Percentiles rank a stretch among this genome's conserved stretches.
Conservation (phyloP, 2,888 invertebrate genomes). For the Panzeria rudis region DNA sequence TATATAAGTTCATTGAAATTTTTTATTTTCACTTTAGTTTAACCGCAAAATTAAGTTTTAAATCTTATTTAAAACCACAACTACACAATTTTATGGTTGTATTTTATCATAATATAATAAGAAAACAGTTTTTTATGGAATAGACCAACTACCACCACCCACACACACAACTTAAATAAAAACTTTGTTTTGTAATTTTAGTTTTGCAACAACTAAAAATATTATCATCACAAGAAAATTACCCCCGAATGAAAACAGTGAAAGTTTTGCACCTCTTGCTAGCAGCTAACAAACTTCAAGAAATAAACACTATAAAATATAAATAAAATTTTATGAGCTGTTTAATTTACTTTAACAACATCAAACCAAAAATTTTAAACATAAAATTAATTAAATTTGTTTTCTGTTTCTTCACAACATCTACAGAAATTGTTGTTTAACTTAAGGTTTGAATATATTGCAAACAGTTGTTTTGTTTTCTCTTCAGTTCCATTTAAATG, state of each 20-base stretch:
- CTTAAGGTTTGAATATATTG: conserved; percentile 9
- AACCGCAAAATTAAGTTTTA: conserved; percentile 29
- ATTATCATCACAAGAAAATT: conserved; percentile 57
- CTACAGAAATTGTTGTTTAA: background rate
- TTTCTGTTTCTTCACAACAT: background rate
- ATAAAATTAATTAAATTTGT: background rate
- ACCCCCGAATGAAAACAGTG: conserved; percentile 46
- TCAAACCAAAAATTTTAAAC: background rate
- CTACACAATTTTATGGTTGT: background rate
- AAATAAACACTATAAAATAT: background rate
- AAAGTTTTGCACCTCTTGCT: conserved; percentile 70
- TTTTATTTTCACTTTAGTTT: background rate
- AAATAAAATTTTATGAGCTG: conserved; percentile 50
- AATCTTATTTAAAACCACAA: conserved; percentile 27
- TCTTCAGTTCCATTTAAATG: conserved; percentile 31
- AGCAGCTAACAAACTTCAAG: conserved; percentile 17
- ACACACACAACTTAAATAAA: conserved; percentile 43
- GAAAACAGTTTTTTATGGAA: background rate
- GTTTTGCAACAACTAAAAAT: conserved; percentile 14
- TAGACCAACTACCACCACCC: conserved; percentile 33
- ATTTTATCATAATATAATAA: conserved; percentile 47
- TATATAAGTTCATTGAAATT: no score
- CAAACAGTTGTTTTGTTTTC: conserved; percentile 6
- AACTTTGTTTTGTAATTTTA: conserved; percentile 8
- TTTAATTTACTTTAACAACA: conserved; percentile 60